Percentiles rank a stretch among this genome's conserved stretches.
These are phyloP conservation scores for Pomatorhinus ruficollis DNA, from an alignment of 2,113 vertebrate species.

Conservation along the genomic window DNA sequence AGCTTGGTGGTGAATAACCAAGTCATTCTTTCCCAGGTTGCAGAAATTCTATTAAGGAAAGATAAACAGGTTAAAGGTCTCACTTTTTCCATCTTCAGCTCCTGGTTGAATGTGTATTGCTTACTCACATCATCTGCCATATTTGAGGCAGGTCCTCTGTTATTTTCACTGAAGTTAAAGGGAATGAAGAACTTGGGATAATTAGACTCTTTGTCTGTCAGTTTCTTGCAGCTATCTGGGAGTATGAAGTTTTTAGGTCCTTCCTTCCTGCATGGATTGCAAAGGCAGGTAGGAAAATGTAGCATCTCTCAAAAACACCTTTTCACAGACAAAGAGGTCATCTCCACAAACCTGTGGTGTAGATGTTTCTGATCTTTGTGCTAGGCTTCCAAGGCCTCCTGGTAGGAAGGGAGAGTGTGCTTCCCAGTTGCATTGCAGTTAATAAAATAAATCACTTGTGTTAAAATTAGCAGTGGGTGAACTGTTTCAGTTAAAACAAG, in stretches of 20 bases:
- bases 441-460: neutral
- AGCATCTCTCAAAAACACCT: neutral
- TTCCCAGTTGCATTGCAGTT: neutral
- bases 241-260: neutral
- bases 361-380: neutral
- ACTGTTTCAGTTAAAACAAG: constrained; percentile 18
- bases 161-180: neutral
- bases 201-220: neutral
- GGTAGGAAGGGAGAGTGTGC: neutral
- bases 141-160: neutral
- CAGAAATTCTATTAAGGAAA: constrained; percentile 38
- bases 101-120: neutral
- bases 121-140: neutral
- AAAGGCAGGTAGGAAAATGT: neutral
- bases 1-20: constrained; percentile 35
- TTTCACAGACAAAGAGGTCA: neutral
- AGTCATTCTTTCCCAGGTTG: constrained; percentile 9
- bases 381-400: neutral
- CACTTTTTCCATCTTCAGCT: neutral
- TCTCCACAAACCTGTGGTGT: neutral
- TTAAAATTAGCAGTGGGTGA: constrained; percentile 38
- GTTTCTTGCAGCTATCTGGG: neutral
- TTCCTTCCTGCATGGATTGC: neutral
- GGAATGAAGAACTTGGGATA: neutral
- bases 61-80: constrained; percentile 18